phyloP scores from a whole-genome alignment of 2,113 vertebrate genomes.

The Ceyx cyanopectus region DNA sequence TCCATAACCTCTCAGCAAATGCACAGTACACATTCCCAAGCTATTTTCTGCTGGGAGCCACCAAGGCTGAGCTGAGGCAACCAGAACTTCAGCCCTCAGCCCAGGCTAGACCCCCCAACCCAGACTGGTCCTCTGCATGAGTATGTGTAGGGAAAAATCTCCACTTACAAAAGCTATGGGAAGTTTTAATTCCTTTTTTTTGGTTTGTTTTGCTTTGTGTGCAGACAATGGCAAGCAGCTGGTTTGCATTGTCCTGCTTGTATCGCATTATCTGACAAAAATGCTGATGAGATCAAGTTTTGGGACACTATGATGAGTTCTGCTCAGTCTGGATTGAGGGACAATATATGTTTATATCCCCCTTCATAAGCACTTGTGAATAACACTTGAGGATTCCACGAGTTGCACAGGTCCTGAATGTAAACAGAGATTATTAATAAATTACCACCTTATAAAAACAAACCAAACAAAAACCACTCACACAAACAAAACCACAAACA shows the following conservation, averaged over 20 bases:
- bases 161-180: background rate
- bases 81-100: background rate
- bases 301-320: background rate
- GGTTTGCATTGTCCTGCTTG: background rate
- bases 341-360: background rate
- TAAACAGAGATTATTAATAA: background rate
- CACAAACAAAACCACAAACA: background rate
- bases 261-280: slow-evolving; percentile 37
- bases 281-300: slow-evolving; percentile 21
- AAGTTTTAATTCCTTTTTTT: background rate
- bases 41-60: background rate
- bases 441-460: background rate
- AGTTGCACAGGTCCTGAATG: background rate
- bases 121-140: background rate
- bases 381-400: background rate
- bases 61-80: background rate
- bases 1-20: background rate
- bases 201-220: background rate
- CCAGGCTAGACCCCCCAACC: background rate
- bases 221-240: background rate
- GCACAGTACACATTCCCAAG: background rate
- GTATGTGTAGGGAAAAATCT: background rate
- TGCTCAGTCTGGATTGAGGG: background rate
- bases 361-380: background rate
- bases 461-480: background rate